These are phyloP conservation scores for Caenorhabditis virilis DNA, from an alignment of 2,888 invertebrate genomes.

Conservation along the genomic window DNA sequence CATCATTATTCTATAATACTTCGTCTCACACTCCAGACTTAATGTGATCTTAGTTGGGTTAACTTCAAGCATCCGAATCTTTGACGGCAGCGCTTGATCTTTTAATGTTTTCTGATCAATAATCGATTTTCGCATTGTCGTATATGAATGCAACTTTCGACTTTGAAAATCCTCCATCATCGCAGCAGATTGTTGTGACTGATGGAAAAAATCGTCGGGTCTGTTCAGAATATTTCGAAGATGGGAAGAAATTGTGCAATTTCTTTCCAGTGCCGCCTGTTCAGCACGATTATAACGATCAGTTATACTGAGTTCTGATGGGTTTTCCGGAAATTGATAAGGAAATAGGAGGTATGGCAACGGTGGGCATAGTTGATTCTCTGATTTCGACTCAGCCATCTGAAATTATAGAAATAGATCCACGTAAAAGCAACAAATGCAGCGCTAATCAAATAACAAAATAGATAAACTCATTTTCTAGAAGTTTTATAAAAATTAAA, in stretches of 20 bases:
- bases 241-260: neutral
- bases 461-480: too few species aligned
- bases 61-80: constrained; percentile 31
- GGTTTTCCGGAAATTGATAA: too few species aligned
- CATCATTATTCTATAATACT: constrained; percentile 27
- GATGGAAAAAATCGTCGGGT: constrained; percentile 2
- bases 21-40: constrained; percentile 24
- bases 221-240: neutral
- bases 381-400: too few species aligned
- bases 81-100: constrained; percentile 11
- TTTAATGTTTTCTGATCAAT: constrained; percentile 7
- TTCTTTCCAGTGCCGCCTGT: too few species aligned
- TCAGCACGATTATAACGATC: too few species aligned
- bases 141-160: constrained; percentile 11
- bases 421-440: too few species aligned
- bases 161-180: constrained; percentile 24
- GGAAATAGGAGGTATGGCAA: too few species aligned
- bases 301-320: too few species aligned
- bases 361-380: too few species aligned
- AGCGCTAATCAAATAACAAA: too few species aligned
- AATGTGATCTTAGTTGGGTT: constrained; percentile 40
- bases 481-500: too few species aligned
- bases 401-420: too few species aligned
- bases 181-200: constrained; percentile 24
- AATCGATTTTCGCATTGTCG: constrained; percentile 16